These are phyloP conservation scores for Myiagra hebetior DNA, from an alignment of 2,113 vertebrate genomes.

Conservation along the genomic window DNA sequence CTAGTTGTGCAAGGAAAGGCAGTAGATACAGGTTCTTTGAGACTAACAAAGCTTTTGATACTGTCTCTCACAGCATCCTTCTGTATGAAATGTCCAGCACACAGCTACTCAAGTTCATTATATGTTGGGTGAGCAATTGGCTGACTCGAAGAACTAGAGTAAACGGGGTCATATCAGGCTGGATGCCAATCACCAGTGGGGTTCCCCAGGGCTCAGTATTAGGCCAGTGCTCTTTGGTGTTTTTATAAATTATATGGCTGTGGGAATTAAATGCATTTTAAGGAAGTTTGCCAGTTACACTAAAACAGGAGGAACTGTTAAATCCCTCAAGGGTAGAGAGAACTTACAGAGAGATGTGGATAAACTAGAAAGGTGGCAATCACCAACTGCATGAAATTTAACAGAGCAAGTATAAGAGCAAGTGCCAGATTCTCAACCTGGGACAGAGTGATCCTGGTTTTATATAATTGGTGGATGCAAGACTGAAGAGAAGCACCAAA, in stretches of 20 bases:
- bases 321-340: not conserved
- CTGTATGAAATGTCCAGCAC: not conserved
- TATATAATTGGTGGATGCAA: not conserved
- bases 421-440: not conserved
- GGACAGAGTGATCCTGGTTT: not conserved
- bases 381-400: not conserved
- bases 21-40: not conserved
- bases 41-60: not conserved
- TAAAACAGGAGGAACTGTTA: not conserved
- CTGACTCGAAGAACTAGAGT: not conserved
- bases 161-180: not conserved
- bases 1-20: not conserved
- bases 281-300: not conserved
- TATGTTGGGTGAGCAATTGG: rapidly evolving
- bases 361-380: not conserved
- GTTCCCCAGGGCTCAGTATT: not conserved
- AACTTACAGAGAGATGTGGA: not conserved
- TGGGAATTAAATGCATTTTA: not conserved
- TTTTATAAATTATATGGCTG: not conserved
- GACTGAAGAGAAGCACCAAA: not conserved
- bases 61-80: not conserved
- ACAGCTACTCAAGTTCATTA: not conserved
- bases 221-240: not conserved
- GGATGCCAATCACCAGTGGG: not conserved
- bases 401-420: not conserved